Base-by-base conservation (phyloP, 2,113 vertebrate species). In the Xiphophorus hellerii region DNA sequence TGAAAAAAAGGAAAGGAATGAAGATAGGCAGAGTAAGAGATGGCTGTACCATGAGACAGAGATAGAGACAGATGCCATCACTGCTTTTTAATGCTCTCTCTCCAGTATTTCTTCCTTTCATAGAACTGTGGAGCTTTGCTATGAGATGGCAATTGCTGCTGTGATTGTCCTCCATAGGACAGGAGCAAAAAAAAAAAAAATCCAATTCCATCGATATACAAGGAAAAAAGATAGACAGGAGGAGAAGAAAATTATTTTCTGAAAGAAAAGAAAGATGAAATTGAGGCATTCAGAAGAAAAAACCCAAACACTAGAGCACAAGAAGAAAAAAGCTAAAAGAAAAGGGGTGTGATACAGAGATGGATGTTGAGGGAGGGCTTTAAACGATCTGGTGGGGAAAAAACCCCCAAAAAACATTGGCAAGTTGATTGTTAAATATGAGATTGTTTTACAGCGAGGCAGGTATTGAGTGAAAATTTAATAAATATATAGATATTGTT, bases 401-500 rank as follows among this genome's bases (percentile, higher is more conserved):
- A 68, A 15, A 1, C 28, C 28, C 28, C 28, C 28, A 28, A 78
- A 70, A 60, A 77, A 75, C 72, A 83, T 4, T 33, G 66, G 68
- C 64, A 44, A 71, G 87, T 74, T 90, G 85, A 92, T 92, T 93
- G 90, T 93, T 93, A 92, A 94, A 92, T 92, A 93, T 93, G 91
- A 93, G 91, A 93, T 88, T 91, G 89, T 92, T 93, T 92, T 93
- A 93, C 89, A 90, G 89, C 51, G 31, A 67, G 88, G 84, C 89
- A 90, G 91, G 90, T 90, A 93, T 91, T 86, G 92, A 91, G 89
- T 90, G 90, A 92, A 92, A 93, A 91, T 88, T 84, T 93, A 92
- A 92, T 93, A 92, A 86, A 93, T 92, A 92, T 92, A 93, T 90
- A 92, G 87, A 90, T 92, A 92, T 93, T 93, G 91, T 93, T 93